Conservation (phyloP, 2,888 invertebrate genomes). For the Metallyticus violacea region DNA sequence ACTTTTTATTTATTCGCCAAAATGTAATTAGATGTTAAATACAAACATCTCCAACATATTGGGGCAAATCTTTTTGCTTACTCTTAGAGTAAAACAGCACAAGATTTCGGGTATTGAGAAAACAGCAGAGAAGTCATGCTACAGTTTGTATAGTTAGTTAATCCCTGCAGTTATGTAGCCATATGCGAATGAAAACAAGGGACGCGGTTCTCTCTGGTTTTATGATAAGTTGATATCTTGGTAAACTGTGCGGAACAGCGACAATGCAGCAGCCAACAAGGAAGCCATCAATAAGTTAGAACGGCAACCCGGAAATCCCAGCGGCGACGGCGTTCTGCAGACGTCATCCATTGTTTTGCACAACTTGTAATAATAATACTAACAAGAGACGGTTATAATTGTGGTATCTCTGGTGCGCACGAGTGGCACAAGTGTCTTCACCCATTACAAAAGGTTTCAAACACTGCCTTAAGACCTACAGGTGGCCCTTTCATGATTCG, state of each 20-base stretch:
- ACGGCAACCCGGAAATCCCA: not conserved
- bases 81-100: too few species aligned
- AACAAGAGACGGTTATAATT: not conserved
- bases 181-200: not conserved
- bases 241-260: slow-evolving; percentile 29
- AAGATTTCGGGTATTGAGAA: too few species aligned
- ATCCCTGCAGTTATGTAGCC: too few species aligned
- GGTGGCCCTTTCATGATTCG: too few species aligned
- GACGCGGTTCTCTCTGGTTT: not conserved
- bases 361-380: not conserved
- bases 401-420: not conserved
- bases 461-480: not conserved
- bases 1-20: too few species aligned
- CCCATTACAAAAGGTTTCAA: not conserved
- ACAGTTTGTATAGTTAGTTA: too few species aligned
- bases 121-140: too few species aligned
- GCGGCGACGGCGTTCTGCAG: not conserved
- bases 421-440: not conserved
- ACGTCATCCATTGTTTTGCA: slow-evolving; percentile 13
- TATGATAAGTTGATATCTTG: slow-evolving; percentile 17
- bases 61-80: too few species aligned
- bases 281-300: slow-evolving; percentile 27
- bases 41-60: too few species aligned
- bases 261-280: slow-evolving; percentile 3
- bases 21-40: too few species aligned